phyloP scores from a whole-genome alignment of 2,888 invertebrate genomes.

The Thera britannica region DNA sequence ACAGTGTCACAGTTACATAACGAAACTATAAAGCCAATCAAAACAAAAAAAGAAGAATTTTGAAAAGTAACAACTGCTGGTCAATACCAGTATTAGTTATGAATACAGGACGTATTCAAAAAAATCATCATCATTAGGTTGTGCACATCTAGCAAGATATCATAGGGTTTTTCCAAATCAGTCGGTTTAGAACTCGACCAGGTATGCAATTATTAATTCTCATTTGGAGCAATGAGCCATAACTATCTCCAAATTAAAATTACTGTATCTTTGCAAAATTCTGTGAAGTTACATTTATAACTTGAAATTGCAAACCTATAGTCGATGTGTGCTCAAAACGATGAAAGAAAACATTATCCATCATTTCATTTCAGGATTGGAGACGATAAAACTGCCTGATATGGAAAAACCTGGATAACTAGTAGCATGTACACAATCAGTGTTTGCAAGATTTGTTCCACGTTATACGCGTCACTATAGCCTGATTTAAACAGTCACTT shows the following conservation, averaged over 20 bases:
- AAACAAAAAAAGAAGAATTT: not conserved
- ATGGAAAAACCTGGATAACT: too few relatives aligned
- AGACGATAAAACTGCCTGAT: not conserved
- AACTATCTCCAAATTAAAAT: too few relatives aligned
- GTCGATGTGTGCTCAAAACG: not conserved
- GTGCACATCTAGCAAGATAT: not conserved
- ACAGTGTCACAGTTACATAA: slow-evolving; percentile 3
- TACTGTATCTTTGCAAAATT: too few relatives aligned
- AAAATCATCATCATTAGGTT: not conserved
- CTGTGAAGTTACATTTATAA: too few relatives aligned
- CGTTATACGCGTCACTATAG: too few relatives aligned
- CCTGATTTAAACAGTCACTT: too few relatives aligned
- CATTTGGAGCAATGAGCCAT: too few relatives aligned
- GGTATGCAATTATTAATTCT: too few relatives aligned
- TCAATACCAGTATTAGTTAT: not conserved
- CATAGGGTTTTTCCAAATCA: not conserved
- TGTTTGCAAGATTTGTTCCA: not conserved
- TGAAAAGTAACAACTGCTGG: not conserved
- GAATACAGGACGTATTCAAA: not conserved
- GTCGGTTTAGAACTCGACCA: not conserved
- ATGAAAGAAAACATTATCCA: slow-evolving; percentile 1
- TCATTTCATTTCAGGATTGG: not conserved
- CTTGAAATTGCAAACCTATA: too few relatives aligned
- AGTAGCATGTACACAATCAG: too few relatives aligned
- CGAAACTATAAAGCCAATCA: slow-evolving; percentile 11